phyloP scores from a whole-genome alignment of 2,113 vertebrate species.

The Erpornis zantholeuca region DNA sequence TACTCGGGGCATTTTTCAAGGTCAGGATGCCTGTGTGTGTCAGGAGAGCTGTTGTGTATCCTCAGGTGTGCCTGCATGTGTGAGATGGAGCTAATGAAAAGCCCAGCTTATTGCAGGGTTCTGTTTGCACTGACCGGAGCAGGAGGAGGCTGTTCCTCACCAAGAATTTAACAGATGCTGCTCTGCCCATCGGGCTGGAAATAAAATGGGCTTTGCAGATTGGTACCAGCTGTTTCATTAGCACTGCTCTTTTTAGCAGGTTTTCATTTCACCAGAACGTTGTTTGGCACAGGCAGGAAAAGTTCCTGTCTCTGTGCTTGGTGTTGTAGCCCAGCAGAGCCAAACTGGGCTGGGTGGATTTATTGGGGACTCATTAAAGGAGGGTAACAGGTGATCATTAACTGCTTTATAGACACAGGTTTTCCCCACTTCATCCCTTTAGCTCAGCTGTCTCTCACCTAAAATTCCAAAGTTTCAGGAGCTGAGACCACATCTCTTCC shows the following conservation, averaged over 20 bases:
- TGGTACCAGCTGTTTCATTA: conserved; percentile 38
- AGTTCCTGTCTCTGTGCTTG: background rate
- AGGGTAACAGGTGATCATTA: background rate
- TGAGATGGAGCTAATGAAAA: background rate
- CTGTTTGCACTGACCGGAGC: background rate
- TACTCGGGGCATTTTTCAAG: background rate
- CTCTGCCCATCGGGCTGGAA: conserved; percentile 35
- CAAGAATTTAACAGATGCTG: conserved; percentile 6
- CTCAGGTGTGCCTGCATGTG: background rate
- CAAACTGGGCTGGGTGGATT: background rate
- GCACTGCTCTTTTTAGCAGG: background rate
- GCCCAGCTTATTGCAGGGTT: background rate
- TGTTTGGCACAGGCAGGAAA: background rate
- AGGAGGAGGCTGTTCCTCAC: background rate
- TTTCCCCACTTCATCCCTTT: background rate
- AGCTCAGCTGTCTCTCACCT: background rate
- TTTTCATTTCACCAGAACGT: background rate
- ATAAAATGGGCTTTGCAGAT: background rate
- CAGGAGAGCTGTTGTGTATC: background rate
- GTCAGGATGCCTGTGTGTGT: background rate
- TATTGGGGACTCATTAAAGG: background rate
- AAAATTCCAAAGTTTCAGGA: background rate
- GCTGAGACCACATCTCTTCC: background rate
- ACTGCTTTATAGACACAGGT: background rate
- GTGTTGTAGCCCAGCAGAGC: background rate